These are phyloP conservation scores for Gasterosteus nipponicus DNA, from an alignment of 2,113 vertebrate species.

Conservation along the genomic window DNA sequence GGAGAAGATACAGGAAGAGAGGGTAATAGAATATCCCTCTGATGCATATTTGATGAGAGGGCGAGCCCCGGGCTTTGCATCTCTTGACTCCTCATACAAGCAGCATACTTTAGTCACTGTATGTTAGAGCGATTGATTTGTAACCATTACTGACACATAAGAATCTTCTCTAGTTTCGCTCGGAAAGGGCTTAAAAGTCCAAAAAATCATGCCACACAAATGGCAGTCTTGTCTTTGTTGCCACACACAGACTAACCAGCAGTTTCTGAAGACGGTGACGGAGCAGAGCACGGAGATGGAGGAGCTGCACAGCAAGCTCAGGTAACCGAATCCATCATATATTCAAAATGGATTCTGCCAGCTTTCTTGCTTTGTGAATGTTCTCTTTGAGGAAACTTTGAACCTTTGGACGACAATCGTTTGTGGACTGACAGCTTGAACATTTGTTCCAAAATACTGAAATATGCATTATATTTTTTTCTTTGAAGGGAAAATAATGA, in stretches of 20 bases:
- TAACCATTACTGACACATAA: conserved; percentile 25
- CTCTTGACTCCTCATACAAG: conserved; percentile 32
- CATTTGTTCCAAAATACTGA: not conserved
- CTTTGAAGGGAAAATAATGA: not conserved
- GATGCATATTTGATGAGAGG: conserved; percentile 76
- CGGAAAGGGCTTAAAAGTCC: conserved; percentile 10
- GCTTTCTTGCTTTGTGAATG: not conserved
- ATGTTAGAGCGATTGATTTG: conserved; percentile 13
- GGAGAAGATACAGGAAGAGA: conserved; percentile 22
- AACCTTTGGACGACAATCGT: not conserved
- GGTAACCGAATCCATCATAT: conserved; percentile 77
- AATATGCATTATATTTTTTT: not conserved
- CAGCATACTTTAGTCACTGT: conserved; percentile 27
- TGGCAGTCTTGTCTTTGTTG: conserved; percentile 71
- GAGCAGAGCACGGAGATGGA: conserved; percentile 88
- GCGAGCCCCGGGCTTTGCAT: conserved; percentile 48
- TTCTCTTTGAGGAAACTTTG: not conserved
- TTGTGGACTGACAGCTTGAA: not conserved
- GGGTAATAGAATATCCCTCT: conserved; percentile 72
- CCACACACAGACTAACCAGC: conserved; percentile 87
- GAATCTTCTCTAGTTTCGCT: conserved; percentile 12
- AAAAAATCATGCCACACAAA: conserved; percentile 60
- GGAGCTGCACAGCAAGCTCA: conserved; percentile 85
- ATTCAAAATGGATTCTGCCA: conserved; percentile 8
- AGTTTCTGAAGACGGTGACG: conserved; percentile 87